Conservation (phyloP, 2,888 invertebrate species). For the Xylocampa areola region DNA sequence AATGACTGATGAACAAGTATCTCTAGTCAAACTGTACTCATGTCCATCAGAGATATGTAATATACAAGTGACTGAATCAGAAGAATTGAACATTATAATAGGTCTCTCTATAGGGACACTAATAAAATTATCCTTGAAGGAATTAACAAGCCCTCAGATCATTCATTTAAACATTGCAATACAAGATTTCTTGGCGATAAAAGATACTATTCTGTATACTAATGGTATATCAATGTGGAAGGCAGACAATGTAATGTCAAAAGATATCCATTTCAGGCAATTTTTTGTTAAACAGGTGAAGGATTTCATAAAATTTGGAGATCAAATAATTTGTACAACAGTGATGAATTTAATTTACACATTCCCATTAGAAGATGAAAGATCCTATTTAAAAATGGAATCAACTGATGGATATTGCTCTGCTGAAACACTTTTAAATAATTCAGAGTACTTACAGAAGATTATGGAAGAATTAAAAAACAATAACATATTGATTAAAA, state of each 20-base stretch:
- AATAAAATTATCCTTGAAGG: constrained; percentile 65
- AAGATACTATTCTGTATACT: constrained; percentile 73
- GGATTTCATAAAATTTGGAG: constrained; percentile 71
- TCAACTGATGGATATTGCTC: constrained; percentile 65
- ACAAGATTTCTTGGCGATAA: constrained; percentile 64
- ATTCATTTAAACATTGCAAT: constrained; percentile 77
- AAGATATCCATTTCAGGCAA: constrained; percentile 67
- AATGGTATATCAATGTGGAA: constrained; percentile 81
- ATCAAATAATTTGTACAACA: constrained; percentile 78
- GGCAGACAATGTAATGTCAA: constrained; percentile 65
- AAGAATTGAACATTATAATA: constrained; percentile 64
- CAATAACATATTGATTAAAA: constrained; percentile 67
- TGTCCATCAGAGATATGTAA: constrained; percentile 75
- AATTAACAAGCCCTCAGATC: constrained; percentile 55
- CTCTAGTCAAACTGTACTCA: constrained; percentile 68
- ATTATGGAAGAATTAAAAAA: constrained; percentile 72
- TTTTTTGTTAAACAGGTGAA: constrained; percentile 73
- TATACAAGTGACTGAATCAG: constrained; percentile 63
- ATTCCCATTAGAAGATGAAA: constrained; percentile 67
- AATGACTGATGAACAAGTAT: constrained; percentile 55
- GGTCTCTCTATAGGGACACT: constrained; percentile 76
- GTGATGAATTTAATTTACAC: constrained; percentile 74
- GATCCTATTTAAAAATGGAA: constrained; percentile 61
- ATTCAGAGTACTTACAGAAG: constrained; percentile 70
- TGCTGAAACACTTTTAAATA: constrained; percentile 70